Evolutionary conservation across 1,140 invertebrate genomes (phyloP), one percentile per base, ranked within the genome.

Genomic region (Cyphomyrmex costatus): DNA sequence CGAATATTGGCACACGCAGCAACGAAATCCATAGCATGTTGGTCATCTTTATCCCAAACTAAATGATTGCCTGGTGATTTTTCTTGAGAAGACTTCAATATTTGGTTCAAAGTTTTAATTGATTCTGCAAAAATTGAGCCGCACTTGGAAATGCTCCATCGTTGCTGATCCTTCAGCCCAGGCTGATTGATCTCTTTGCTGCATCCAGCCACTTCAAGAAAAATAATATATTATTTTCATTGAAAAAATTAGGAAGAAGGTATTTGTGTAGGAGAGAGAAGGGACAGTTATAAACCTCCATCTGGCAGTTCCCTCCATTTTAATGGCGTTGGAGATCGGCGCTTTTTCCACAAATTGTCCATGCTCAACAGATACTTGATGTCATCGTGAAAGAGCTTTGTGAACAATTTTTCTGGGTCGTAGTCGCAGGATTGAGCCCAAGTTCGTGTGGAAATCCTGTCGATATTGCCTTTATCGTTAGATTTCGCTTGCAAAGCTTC

Each of bases 31-130:
- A 99, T 98, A 0, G 98, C 97, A 85, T 96, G 95, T 86, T 98
- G 97, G 94, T 99, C 98, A 95, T 99, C 99, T 95, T 99, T 99
- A 94, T 99, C 99, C 99, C 99, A 99, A 33, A 98, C 96, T 0
- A 99, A 95, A 92, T 97, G 97, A 90, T 98, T 97, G 46, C 96
- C 96, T 10, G 96, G 96, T 3, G 88, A 92, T 51, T 93, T 94
- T 89, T 92, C 83, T 83, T 96, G 94, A 14, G 96, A 95, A 56
- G 94, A 93, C 49, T 96, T 93, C 36, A 98, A 95, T 53, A 96
- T 96, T 42, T 96, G 93, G 92, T 97, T 97, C 4, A 99, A 94
- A 14, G 95, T 95, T 36, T 96, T 96, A 16, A 99, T 94, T 89
- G 97, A 97, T 1, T 96, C 94, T 0, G 96, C 95, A 96, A 99